Evolutionary conservation across 2,797 vertebrate genomes (phyloP).

Genomic region (Leuciscus waleckii): DNA sequence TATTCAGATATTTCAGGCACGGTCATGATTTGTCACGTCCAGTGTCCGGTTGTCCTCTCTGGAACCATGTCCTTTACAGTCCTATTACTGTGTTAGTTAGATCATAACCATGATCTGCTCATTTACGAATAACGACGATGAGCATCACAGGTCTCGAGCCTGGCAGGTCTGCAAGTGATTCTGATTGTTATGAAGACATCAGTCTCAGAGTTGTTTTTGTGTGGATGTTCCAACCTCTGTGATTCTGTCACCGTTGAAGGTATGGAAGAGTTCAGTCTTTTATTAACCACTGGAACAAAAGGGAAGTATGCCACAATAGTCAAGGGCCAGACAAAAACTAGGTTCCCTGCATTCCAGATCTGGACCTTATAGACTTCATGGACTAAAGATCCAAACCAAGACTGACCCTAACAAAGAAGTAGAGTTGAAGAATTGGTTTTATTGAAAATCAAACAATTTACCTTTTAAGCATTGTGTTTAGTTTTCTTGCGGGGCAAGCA

Average conservation of each 20-base stretch:
- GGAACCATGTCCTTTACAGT: neutral
- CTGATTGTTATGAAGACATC: neutral
- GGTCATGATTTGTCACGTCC: constrained; percentile 28
- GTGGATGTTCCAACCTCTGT: neutral
- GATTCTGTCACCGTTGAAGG: neutral
- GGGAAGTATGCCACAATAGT: neutral
- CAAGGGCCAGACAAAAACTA: neutral
- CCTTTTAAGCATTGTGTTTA: neutral
- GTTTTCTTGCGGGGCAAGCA: neutral
- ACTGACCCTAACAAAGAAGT: neutral
- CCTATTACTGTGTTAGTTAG: neutral
- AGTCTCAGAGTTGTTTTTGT: neutral
- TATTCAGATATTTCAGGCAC: neutral
- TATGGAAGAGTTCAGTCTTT: neutral
- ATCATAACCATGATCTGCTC: neutral
- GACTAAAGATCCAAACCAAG: neutral
- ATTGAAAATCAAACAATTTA: neutral
- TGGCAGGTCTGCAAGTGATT: neutral
- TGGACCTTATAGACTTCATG: neutral
- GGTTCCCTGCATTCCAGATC: neutral
- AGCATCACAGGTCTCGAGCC: neutral
- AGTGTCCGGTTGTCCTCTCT: constrained; percentile 2
- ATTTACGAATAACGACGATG: neutral
- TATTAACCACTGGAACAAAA: neutral
- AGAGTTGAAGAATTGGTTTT: neutral